These are phyloP conservation scores for Sebastes oblongus DNA, from an alignment of 2,797 vertebrate species.

Conservation along the genomic window DNA sequence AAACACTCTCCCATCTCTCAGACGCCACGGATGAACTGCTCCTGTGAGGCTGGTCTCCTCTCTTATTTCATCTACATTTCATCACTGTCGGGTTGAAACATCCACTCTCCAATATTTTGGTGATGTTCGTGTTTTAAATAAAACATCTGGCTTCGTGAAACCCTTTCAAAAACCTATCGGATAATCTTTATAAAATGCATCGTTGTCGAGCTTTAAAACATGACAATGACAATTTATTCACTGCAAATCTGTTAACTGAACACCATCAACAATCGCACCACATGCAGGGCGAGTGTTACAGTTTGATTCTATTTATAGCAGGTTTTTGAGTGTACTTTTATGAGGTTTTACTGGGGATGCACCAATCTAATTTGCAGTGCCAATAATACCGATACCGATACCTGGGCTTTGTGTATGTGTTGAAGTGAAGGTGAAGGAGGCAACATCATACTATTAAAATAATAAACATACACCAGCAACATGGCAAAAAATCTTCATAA, in stretches of 20 bases:
- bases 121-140: constrained; percentile 36
- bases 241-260: constrained; percentile 12
- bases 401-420: no score
- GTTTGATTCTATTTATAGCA: neutral
- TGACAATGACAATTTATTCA: neutral
- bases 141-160: constrained; percentile 26
- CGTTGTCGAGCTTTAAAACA: constrained; percentile 2
- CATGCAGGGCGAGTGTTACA: neutral
- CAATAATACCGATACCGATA: no score
- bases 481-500: no score
- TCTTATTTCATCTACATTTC: constrained; percentile 54
- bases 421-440: no score
- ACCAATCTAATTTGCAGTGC: no score
- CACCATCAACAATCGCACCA: neutral
- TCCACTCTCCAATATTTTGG: constrained; percentile 11
- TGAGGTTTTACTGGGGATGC: neutral
- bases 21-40: neutral
- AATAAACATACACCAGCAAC: no score
- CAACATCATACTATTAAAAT: no score
- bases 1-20: neutral
- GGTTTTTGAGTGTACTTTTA: neutral
- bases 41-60: neutral
- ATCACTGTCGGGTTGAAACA: constrained; percentile 33
- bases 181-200: constrained; percentile 20
- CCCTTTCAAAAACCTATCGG: constrained; percentile 1